A percentile compares a stretch with the other conserved stretches of the same genome.
phyloP scores from a whole-genome alignment of 2,113 vertebrate genomes.

The Suricata suricatta region DNA sequence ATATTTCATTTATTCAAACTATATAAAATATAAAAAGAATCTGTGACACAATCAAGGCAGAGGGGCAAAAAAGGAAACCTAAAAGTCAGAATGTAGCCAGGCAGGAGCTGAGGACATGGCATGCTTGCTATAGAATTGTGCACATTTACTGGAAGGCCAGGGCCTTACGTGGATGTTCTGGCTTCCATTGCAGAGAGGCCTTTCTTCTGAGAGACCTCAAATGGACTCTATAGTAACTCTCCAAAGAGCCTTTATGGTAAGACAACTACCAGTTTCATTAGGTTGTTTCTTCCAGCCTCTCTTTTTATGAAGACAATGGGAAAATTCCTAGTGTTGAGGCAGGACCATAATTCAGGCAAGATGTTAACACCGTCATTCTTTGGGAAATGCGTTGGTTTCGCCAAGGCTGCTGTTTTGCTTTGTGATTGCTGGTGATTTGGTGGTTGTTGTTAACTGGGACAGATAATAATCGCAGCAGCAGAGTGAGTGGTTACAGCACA shows the following conservation, averaged over 20 bases:
- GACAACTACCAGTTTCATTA: too few relatives aligned
- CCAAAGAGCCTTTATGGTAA: neutral
- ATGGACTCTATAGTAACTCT: neutral
- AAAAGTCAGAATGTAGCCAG: neutral
- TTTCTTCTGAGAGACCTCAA: neutral
- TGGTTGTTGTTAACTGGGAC: too few relatives aligned
- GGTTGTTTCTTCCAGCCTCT: neutral
- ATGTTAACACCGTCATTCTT: neutral
- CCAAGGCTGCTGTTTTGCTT: neutral
- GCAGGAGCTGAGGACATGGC: neutral
- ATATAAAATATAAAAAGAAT: neutral
- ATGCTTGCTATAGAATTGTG: too few relatives aligned
- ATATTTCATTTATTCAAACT: neutral
- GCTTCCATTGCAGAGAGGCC: neutral
- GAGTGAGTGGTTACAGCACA: neutral
- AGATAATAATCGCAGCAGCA: too few relatives aligned
- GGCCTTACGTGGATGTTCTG: fast-evolving
- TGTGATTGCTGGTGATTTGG: fast-evolving
- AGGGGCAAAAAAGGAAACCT: neutral
- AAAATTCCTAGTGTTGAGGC: neutral
- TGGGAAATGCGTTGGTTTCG: neutral
- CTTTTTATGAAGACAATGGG: neutral
- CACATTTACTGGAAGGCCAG: too few relatives aligned
- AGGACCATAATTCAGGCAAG: neutral
- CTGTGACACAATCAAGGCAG: neutral